Percentiles rank a stretch among this genome's conserved stretches.
Evolutionary conservation across 2,113 vertebrate species (phyloP).

Genomic region (Colinus virginianus): DNA sequence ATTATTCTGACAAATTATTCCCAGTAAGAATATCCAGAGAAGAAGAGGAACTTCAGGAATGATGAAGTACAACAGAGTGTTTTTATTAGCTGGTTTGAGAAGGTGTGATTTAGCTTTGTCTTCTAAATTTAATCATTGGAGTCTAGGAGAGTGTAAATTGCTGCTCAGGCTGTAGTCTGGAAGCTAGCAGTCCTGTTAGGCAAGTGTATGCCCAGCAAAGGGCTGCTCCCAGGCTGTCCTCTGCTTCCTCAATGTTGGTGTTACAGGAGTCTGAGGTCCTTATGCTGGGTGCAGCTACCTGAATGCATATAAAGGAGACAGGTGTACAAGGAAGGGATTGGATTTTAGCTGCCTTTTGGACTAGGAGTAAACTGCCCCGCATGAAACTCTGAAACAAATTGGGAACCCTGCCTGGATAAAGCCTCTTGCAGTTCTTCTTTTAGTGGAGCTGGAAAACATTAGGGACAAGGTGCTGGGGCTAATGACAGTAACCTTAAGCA

Average conservation of each 20-base stretch:
- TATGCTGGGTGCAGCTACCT: rapidly evolving
- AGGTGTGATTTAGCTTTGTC: background rate
- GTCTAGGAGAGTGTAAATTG: background rate
- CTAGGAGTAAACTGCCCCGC: background rate
- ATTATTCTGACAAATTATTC: constrained; percentile 30
- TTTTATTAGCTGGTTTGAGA: background rate
- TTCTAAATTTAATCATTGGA: background rate
- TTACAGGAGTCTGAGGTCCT: background rate
- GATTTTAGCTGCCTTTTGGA: background rate
- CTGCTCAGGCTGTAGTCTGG: rapidly evolving
- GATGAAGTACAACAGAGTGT: background rate
- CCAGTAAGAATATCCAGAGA: background rate
- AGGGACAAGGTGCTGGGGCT: background rate
- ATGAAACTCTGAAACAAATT: background rate
- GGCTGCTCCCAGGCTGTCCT: background rate
- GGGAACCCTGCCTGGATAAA: background rate
- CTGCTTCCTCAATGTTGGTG: background rate
- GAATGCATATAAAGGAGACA: background rate
- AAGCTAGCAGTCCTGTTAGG: background rate
- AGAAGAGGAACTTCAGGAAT: background rate
- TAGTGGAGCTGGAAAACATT: background rate
- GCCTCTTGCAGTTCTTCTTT: background rate
- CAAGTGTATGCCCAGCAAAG: background rate
- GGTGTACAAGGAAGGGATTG: background rate
- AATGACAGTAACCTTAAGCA: background rate